A percentile compares a stretch with the other conserved stretches of the same genome.
These are phyloP conservation scores for Alligator mississippiensis DNA, from an alignment of 2,113 vertebrate genomes.

Conservation along the genomic window DNA sequence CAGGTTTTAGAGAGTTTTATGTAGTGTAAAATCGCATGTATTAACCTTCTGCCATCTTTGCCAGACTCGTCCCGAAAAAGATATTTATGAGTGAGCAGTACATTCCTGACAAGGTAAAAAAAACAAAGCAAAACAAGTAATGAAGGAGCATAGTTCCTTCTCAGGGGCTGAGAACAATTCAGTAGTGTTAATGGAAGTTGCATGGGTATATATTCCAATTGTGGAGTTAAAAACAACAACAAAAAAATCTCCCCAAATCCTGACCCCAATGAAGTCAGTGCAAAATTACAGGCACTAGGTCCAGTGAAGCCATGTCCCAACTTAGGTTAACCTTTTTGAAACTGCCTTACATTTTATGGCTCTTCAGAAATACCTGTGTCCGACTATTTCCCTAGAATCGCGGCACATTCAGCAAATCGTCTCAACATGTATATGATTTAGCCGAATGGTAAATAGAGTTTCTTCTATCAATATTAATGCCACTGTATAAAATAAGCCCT, in stretches of 20 bases:
- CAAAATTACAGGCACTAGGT: not conserved
- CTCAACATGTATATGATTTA: not conserved
- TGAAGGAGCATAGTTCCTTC: not conserved
- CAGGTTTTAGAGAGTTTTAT: conserved; percentile 75
- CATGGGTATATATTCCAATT: not conserved
- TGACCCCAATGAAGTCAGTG: not conserved
- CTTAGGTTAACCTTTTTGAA: not conserved
- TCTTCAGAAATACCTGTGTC: not conserved
- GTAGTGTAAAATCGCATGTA: conserved; percentile 74
- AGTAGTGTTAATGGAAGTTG: conserved; percentile 8
- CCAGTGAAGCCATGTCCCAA: not conserved
- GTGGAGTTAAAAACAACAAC: no score
- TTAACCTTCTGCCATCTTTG: conserved; percentile 72
- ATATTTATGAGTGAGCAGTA: conserved; percentile 33
- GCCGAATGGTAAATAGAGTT: not conserved
- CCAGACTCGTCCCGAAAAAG: conserved; percentile 62
- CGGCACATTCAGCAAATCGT: not conserved
- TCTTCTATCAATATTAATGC: not conserved
- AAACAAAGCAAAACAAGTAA: not conserved
- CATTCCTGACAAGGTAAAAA: conserved; percentile 28
- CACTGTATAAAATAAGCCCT: not conserved
- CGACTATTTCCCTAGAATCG: not conserved
- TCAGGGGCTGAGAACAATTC: not conserved
- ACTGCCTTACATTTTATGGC: not conserved
- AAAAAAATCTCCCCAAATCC: not conserved